phyloP scores from a whole-genome alignment of 2,888 invertebrate genomes.

The Drepana falcataria region DNA sequence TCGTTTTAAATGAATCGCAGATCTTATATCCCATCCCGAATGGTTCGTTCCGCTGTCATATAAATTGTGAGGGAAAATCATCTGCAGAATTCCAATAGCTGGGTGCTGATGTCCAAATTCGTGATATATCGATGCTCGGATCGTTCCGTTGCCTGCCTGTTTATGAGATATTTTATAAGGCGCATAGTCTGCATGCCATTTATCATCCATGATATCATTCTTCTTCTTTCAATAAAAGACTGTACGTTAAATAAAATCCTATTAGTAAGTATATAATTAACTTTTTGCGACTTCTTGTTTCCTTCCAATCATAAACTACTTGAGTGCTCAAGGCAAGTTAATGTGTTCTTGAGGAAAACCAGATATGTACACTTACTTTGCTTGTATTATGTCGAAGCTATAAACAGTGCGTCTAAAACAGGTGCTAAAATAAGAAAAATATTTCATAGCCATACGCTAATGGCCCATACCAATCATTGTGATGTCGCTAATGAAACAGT shows the following conservation, averaged over 20 bases:
- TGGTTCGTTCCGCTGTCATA: slow-evolving; percentile 44
- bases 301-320: neutral
- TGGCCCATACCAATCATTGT: slow-evolving; percentile 36
- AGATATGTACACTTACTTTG: neutral
- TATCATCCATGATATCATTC: slow-evolving; percentile 38
- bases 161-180: slow-evolving; percentile 74
- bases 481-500: slow-evolving; percentile 54
- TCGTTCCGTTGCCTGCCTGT: slow-evolving; percentile 50
- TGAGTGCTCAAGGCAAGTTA: neutral
- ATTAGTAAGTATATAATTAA: neutral
- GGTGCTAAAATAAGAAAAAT: slow-evolving; percentile 24
- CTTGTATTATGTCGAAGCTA: neutral
- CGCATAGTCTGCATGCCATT: slow-evolving; percentile 51
- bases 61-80: slow-evolving; percentile 61
- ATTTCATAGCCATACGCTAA: slow-evolving; percentile 51
- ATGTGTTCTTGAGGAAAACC: neutral
- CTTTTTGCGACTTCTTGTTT: neutral
- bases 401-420: slow-evolving; percentile 17
- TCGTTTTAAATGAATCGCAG: slow-evolving; percentile 60
- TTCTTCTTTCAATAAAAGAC: neutral
- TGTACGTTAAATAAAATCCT: neutral
- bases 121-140: slow-evolving; percentile 66
- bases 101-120: slow-evolving; percentile 64
- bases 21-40: slow-evolving; percentile 51
- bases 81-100: slow-evolving; percentile 67